These are phyloP conservation scores for Elephas maximus DNA, from an alignment of 2,113 vertebrate species.

Conservation along the genomic window DNA sequence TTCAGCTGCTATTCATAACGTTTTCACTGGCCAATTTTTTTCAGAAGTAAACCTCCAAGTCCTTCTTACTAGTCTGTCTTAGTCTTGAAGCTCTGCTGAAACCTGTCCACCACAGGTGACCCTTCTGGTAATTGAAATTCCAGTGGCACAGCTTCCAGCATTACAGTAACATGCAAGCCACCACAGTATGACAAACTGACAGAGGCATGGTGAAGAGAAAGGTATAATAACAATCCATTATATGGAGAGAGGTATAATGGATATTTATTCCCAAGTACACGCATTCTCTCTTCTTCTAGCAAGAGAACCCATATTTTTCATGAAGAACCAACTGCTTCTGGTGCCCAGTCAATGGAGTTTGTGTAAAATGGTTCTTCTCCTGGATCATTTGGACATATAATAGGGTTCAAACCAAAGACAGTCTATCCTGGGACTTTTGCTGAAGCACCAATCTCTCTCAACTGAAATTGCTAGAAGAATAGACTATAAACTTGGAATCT, in stretches of 20 bases:
- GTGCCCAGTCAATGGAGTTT: not conserved
- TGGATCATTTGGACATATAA: not conserved
- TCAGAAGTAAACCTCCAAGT: too few species aligned
- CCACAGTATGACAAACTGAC: too few species aligned
- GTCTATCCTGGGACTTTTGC: not conserved
- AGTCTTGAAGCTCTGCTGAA: too few species aligned
- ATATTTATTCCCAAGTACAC: not conserved
- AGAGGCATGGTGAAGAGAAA: too few species aligned
- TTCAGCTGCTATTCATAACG: too few species aligned
- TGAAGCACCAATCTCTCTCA: not conserved
- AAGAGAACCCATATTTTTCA: not conserved
- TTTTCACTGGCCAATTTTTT: too few species aligned
- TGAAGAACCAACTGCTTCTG: not conserved
- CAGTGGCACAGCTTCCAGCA: too few species aligned
- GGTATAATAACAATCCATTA: too few species aligned
- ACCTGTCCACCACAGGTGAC: too few species aligned
- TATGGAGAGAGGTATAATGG: not conserved
- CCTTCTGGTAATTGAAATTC: too few species aligned
- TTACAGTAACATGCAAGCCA: too few species aligned
- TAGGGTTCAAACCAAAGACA: not conserved
- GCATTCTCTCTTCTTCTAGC: not conserved
- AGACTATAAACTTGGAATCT: not conserved
- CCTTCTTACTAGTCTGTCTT: too few species aligned
- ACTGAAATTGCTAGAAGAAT: not conserved
- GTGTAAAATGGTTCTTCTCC: not conserved